Evolutionary conservation across 2,888 invertebrate species (phyloP), one percentile per base, ranked within the genome.

Genomic region (Furcula furcula): DNA sequence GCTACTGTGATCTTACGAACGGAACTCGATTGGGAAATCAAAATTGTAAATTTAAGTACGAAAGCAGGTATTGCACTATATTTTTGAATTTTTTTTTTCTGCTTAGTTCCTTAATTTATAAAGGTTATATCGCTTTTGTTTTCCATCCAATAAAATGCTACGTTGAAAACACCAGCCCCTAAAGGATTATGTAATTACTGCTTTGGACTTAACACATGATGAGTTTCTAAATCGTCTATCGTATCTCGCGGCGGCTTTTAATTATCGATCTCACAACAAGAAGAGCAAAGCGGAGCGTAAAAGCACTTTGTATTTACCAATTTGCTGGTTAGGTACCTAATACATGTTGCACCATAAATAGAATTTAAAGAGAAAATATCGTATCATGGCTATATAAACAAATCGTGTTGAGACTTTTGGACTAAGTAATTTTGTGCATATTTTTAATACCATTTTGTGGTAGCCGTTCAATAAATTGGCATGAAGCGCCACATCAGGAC

Each of bases 1-100:
- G 36, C 47, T 55, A 57, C 64, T 63, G 62, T 66, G 63, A 69
- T 70, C 61, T 65, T 55, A 37, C 36, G 40, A 51, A 57, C 37
- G 51, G 49, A 51, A 55, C 47, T 49, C 53, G 55, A 67, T 67
- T 29, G 46, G 37, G 42, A 42, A 50, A 49, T 50, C 49, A 40
- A 44, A 53, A 50, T 55, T 51, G 47, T 50, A 59, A 48, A 41
- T 53, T 40, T 46, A 32, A 31, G 39, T 36, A 52, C 23, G 29
- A 47, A 40, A 40, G 32, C 42, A 13, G 36, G 45, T 36, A 31
- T 29, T 26, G 14, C n/a, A 27, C 26, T 34, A 14, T 29, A 34
- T 34, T 36, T 49, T 40, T 15, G 27, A 42, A 35, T 45, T 55
- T 34, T 25, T 25, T n/a, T n/a, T n/a, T n/a, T n/a, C n/a, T n/a